Base-by-base conservation (phyloP, 2,888 invertebrate genomes). In the Microctonus hyperodae region DNA sequence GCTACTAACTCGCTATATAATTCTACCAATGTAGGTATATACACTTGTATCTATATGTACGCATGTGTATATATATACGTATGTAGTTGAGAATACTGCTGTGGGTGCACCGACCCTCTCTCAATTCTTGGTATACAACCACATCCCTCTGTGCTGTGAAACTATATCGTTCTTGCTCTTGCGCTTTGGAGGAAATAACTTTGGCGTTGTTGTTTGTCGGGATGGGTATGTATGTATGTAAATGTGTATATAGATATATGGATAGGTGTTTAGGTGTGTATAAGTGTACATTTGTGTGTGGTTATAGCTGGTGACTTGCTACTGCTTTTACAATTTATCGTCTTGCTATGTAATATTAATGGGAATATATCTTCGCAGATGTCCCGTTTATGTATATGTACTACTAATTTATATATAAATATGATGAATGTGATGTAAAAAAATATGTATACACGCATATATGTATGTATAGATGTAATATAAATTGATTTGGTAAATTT, bases 291-390 rank as follows among this genome's bases (percentile, higher is more conserved):
- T n/a, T n/a, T n/a, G n/a, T n/a, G n/a, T n/a, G n/a, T n/a, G n/a
- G n/a, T n/a, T n/a, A n/a, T 51, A n/a, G 31, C 25, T 25, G 23
- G 55, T n/a, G 53, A 60, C 60, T 48, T 62, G 56, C 33, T n/a
- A n/a, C n/a, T 35, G 59, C 67, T 20, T 64, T 48, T 55, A 62
- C 62, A 74, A 77, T 77, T 77, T 77, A 77, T 76, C 75, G 76
- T 72, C 70, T 71, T 64, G 73, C 74, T 75, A 16, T 44, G 16
- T 44, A 76, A 76, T 76, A 76, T 64, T 67, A 61, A 40, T 28
- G 11, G 37, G 20, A 22, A 51, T 22, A 33, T 28, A 23, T 37
- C 58, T 58, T 33, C 51, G 56, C 72, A 44, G 44, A 44, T 44
- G 44, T 44, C 16, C 6, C 6, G 13, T 44, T n/a, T 6, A 16